Conservation (phyloP, 2,797 vertebrate genomes). For the Knipowitschia caucasica region DNA sequence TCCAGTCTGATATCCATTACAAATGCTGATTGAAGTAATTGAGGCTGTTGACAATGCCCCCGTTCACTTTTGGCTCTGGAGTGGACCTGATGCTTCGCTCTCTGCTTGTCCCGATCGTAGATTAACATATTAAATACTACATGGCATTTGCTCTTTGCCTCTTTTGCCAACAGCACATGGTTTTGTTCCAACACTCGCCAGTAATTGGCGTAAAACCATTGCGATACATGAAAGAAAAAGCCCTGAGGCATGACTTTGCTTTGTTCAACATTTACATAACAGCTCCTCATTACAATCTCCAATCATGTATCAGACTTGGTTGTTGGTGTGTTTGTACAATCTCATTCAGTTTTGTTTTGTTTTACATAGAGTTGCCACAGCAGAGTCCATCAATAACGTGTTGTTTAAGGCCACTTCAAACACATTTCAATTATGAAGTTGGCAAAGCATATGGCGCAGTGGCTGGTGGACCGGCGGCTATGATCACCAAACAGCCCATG, state of each 20-base stretch:
- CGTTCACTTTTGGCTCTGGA: conserved; percentile 22
- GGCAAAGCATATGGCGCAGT: conserved; percentile 23
- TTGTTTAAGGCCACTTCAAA: conserved; percentile 28
- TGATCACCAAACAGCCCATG: conserved; percentile 14
- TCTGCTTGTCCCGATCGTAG: conserved; percentile 1
- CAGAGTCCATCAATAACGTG: conserved; percentile 22
- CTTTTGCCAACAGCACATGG: conserved; percentile 36
- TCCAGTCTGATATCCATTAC: too few relatives aligned
- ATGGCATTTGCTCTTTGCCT: conserved; percentile 36
- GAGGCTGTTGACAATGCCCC: conserved; percentile 7
- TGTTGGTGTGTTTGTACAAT: too few relatives aligned
- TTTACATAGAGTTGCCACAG: conserved; percentile 18
- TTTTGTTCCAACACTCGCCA: conserved; percentile 29
- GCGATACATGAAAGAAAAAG: conserved; percentile 36
- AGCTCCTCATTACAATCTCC: conserved; percentile 40
- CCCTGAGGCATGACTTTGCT: conserved; percentile 39
- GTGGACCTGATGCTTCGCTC: conserved; percentile 16
- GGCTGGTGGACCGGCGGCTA: conserved; percentile 8
- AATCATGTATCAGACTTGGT: conserved; percentile 30
- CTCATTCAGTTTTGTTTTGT: conserved; percentile 3
- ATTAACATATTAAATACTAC: conserved; percentile 38
- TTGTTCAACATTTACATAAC: conserved; percentile 59
- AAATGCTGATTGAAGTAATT: conserved; percentile 10
- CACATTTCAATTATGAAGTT: conserved; percentile 30
- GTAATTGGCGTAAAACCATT: conserved; percentile 38